Evolutionary conservation across 2,113 vertebrate genomes (phyloP).

Genomic region (Martes martes): DNA sequence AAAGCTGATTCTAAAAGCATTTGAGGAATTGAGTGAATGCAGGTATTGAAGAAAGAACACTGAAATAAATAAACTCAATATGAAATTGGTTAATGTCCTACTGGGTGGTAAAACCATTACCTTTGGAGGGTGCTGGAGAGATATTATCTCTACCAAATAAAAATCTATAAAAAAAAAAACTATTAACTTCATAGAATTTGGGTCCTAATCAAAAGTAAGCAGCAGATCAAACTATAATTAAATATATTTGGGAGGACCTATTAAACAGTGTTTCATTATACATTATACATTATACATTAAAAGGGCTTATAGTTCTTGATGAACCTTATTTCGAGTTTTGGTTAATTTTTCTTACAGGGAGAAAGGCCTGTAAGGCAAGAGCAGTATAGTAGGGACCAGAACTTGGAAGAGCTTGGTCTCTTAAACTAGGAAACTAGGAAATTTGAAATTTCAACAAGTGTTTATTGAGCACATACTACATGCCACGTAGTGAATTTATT

Average conservation of each 20-base stretch:
- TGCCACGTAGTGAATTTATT: not conserved
- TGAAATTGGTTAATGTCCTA: not conserved
- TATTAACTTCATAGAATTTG: slow-evolving; percentile 28
- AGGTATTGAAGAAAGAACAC: not conserved
- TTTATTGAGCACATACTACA: not conserved
- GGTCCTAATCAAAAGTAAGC: not conserved
- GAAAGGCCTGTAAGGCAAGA: not conserved
- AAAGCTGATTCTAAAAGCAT: not conserved
- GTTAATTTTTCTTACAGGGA: not conserved
- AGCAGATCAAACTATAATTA: not conserved
- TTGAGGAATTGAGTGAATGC: not conserved
- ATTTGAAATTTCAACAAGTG: not conserved
- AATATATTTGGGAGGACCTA: not conserved
- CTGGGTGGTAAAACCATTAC: not conserved
- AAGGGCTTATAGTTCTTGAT: not conserved
- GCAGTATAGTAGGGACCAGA: not conserved
- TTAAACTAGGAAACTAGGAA: not conserved
- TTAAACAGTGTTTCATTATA: not conserved
- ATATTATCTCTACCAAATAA: not conserved
- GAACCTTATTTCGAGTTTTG: not conserved
- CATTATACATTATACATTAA: not conserved
- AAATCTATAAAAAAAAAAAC: not conserved
- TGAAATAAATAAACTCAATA: not conserved
- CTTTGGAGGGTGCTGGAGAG: not conserved
- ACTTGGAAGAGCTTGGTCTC: not conserved